Conservation (phyloP, 2,888 invertebrate species). For the Galerucella nymphaeae region DNA sequence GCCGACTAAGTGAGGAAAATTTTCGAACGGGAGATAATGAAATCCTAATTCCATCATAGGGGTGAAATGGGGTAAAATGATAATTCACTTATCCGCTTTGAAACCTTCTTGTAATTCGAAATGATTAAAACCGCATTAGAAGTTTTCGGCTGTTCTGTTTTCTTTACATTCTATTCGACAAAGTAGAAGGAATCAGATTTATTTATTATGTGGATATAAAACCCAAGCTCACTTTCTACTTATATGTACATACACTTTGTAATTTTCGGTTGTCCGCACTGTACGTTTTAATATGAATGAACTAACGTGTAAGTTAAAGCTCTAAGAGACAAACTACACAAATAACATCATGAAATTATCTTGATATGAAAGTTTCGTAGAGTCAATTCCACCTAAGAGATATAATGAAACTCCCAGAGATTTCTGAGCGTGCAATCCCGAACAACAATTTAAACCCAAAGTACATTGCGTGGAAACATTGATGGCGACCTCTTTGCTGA, state of each 20-base stretch:
- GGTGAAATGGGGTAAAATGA: conserved; percentile 30
- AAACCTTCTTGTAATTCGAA: conserved; percentile 31
- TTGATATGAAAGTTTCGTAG: conserved; percentile 60
- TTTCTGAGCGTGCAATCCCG: conserved; percentile 58
- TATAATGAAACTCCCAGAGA: conserved; percentile 56
- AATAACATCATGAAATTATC: conserved; percentile 60
- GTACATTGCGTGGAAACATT: conserved; percentile 64
- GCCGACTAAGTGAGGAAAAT: conserved; percentile 3
- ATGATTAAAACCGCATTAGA: conserved; percentile 28
- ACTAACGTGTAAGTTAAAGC: conserved; percentile 49
- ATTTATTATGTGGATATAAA: conserved; percentile 26
- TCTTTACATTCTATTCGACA: conserved; percentile 28
- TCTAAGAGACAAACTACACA: conserved; percentile 51
- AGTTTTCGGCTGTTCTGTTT: conserved; percentile 28
- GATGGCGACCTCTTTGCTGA: conserved; percentile 64
- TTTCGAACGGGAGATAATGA: conserved; percentile 24
- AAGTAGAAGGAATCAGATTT: conserved; percentile 33
- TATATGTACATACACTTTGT: too few species aligned
- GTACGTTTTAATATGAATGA: conserved; percentile 45
- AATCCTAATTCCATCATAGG: conserved; percentile 25
- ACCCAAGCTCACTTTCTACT: conserved; percentile 25
- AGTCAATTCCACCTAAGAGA: conserved; percentile 60
- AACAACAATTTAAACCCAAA: conserved; percentile 61
- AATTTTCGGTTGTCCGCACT: neutral
- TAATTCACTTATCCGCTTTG: conserved; percentile 32